phyloP scores from a whole-genome alignment of 2,888 invertebrate genomes.

The Dascillus cervinus region DNA sequence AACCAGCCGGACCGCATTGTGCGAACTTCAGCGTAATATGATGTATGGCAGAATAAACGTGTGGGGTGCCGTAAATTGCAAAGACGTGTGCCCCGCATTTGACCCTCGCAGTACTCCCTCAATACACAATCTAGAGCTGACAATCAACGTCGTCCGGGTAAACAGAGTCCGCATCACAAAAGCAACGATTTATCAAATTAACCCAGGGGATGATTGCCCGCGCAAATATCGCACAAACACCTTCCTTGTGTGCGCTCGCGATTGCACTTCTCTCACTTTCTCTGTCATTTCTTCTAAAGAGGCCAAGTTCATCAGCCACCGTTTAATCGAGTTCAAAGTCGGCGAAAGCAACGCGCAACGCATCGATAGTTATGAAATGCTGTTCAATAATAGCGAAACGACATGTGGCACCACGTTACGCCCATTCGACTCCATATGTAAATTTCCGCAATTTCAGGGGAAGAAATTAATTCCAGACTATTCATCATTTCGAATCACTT shows the following conservation, averaged over 20 bases:
- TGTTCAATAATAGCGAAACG: constrained; percentile 8
- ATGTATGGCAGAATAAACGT: constrained; percentile 12
- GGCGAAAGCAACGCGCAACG: constrained; percentile 22
- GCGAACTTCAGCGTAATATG: constrained; percentile 8
- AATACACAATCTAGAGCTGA: constrained; percentile 8
- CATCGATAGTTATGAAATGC: constrained; percentile 15
- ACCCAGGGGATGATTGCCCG: no score
- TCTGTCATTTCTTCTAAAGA: constrained; percentile 22
- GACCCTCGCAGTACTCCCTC: constrained; percentile 10
- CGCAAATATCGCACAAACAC: constrained; percentile 18
- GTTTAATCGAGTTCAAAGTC: constrained; percentile 28
- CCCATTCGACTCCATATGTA: no score
- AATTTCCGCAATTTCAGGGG: no score
- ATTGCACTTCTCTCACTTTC: constrained; percentile 20
- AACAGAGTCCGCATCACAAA: constrained; percentile 22
- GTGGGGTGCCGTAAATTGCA: constrained; percentile 13
- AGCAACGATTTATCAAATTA: constrained; percentile 20
- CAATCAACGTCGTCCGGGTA: constrained; percentile 22
- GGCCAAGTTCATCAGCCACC: constrained; percentile 26
- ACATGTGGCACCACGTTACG: constrained; percentile 7
- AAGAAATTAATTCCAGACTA: no score
- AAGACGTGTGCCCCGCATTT: constrained; percentile 8
- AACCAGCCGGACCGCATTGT: constrained; percentile 4
- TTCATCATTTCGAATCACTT: no score
- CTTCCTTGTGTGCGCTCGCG: constrained; percentile 16